Evolutionary conservation across 2,888 invertebrate species (phyloP).

Genomic region (Cryptocephalus primarius): DNA sequence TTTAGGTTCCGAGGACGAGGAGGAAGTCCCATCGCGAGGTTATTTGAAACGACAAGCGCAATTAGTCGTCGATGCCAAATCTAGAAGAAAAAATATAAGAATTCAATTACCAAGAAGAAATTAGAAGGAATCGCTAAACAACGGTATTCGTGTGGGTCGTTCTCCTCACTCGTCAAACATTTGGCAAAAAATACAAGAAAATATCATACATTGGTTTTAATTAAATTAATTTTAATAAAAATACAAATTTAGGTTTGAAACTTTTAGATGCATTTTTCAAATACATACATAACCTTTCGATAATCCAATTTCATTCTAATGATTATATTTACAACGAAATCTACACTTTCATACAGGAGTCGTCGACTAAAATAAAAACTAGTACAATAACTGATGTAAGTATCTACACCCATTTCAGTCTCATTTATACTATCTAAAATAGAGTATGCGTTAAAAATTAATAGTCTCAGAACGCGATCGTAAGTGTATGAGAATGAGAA

Average conservation of each 20-base stretch:
- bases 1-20: slow-evolving; percentile 64
- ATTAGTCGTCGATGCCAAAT: slow-evolving; percentile 72
- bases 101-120: slow-evolving; percentile 24
- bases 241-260: slow-evolving; percentile 24
- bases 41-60: slow-evolving; percentile 74
- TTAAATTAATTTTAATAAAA: slow-evolving; percentile 21
- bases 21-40: slow-evolving; percentile 71
- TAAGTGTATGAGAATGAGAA: too few relatives aligned
- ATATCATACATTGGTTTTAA: too few relatives aligned
- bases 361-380: slow-evolving; percentile 5
- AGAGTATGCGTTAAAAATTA: background rate
- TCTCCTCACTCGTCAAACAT: too few relatives aligned
- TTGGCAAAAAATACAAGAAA: too few relatives aligned
- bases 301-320: slow-evolving; percentile 8
- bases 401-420: slow-evolving; percentile 15
- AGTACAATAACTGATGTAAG: slow-evolving; percentile 11
- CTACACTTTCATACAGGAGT: slow-evolving; percentile 7
- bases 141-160: too few relatives aligned
- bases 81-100: slow-evolving; percentile 61
- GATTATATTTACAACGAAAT: slow-evolving; percentile 14
- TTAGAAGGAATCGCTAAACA: background rate
- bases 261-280: slow-evolving; percentile 20
- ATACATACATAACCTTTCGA: slow-evolving; percentile 13
- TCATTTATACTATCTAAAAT: slow-evolving; percentile 7
- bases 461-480: too few relatives aligned